These are phyloP conservation scores for Dolomedes plantarius DNA, from an alignment of 2,888 invertebrate genomes.

Conservation along the genomic window DNA sequence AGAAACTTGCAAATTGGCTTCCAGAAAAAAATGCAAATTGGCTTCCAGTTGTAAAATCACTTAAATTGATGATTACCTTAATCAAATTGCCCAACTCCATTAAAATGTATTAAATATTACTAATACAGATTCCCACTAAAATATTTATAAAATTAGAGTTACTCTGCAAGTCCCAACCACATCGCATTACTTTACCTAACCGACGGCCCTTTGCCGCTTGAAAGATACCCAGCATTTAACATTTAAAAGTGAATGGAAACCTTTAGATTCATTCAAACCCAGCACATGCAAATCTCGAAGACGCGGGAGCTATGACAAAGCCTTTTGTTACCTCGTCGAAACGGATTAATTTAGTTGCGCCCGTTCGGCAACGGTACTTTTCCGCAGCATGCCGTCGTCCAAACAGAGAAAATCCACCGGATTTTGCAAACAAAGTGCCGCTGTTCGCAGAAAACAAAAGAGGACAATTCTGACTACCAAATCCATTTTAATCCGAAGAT, in stretches of 20 bases:
- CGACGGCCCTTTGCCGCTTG: not conserved
- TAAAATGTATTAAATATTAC: too few relatives aligned
- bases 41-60: too few relatives aligned
- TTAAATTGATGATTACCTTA: too few relatives aligned
- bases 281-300: constrained; percentile 1
- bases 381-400: not conserved
- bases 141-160: too few relatives aligned
- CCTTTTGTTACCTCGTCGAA: not conserved
- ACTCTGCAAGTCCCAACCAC: too few relatives aligned
- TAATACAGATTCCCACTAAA: too few relatives aligned
- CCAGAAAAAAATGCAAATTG: too few relatives aligned
- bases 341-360: not conserved
- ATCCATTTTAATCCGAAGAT: not conserved
- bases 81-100: too few relatives aligned
- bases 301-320: not conserved
- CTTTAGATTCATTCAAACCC: not conserved
- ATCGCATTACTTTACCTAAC: not conserved
- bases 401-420: not conserved
- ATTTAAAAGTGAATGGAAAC: constrained; percentile 5
- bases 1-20: too few relatives aligned
- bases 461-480: not conserved
- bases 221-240: not conserved
- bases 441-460: not conserved
- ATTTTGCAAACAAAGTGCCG: constrained; percentile 1
- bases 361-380: not conserved